Evolutionary conservation across 2,888 invertebrate species (phyloP).

Genomic region (Limnephilus rhombicus): DNA sequence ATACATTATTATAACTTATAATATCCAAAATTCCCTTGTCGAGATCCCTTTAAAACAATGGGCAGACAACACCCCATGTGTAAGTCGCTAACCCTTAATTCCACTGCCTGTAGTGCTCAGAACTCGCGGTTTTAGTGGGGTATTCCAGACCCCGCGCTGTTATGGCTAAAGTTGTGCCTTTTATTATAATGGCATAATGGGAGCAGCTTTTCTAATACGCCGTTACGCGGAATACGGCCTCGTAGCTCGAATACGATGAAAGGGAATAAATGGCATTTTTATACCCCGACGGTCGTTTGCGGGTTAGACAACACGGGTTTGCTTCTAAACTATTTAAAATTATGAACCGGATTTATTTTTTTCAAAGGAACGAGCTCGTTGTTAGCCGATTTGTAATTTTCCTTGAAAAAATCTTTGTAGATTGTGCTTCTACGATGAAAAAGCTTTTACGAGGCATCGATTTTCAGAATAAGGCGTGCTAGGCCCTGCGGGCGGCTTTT

Average conservation of each 20-base stretch:
- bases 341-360: background rate
- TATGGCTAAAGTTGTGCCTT: slow-evolving; percentile 3
- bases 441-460: background rate
- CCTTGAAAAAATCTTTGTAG: background rate
- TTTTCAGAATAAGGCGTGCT: too few relatives aligned
- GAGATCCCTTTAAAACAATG: background rate
- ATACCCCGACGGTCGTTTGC: slow-evolving; percentile 34
- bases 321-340: slow-evolving; percentile 10
- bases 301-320: slow-evolving; percentile 26
- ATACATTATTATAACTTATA: background rate
- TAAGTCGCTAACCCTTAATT: background rate
- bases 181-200: slow-evolving; percentile 31
- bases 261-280: slow-evolving; percentile 36
- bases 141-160: background rate
- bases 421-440: background rate
- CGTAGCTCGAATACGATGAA: slow-evolving; percentile 14
- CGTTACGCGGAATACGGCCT: slow-evolving; percentile 23
- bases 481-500: too few relatives aligned
- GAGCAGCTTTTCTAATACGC: slow-evolving; percentile 38
- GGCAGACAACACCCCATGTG: background rate
- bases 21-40: background rate
- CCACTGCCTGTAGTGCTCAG: background rate
- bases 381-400: background rate
- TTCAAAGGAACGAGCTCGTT: background rate
- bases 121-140: background rate